A percentile compares a stretch with the other conserved stretches of the same genome.
Conservation (phyloP, 2,797 vertebrate genomes). For the Chaetodon trifasciatus region DNA sequence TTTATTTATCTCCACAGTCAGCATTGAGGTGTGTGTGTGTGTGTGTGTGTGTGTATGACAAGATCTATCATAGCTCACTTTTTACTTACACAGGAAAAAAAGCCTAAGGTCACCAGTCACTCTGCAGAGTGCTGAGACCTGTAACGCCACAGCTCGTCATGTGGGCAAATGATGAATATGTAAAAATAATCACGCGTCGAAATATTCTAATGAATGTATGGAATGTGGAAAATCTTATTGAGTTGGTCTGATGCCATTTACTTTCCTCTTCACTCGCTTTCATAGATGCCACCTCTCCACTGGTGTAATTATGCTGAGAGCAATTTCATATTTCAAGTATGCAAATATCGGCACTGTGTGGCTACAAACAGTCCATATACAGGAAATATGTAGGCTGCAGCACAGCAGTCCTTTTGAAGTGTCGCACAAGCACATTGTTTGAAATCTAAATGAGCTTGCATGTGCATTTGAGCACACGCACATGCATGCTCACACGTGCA, state of each 20-base stretch:
- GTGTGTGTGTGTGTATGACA: slow-evolving; percentile 27
- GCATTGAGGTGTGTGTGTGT: slow-evolving; percentile 65
- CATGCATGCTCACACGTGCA: slow-evolving; percentile 20
- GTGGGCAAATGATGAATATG: slow-evolving; percentile 64
- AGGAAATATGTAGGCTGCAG: slow-evolving; percentile 66
- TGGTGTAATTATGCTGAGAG: slow-evolving; percentile 80
- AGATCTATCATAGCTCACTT: slow-evolving; percentile 68
- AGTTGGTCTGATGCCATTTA: slow-evolving; percentile 65
- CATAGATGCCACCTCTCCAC: slow-evolving; percentile 67
- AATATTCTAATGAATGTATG: slow-evolving; percentile 74
- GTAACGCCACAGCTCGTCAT: slow-evolving; percentile 32
- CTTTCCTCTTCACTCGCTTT: slow-evolving; percentile 66
- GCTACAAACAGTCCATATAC: slow-evolving; percentile 64
- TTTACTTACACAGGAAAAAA: slow-evolving; percentile 56
- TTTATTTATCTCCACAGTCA: slow-evolving; percentile 85
- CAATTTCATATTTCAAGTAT: slow-evolving; percentile 80
- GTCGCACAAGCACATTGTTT: slow-evolving; percentile 49
- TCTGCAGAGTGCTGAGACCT: slow-evolving; percentile 44
- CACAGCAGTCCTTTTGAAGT: slow-evolving; percentile 68
- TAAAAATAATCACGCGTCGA: slow-evolving; percentile 68
- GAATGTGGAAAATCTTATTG: slow-evolving; percentile 59
- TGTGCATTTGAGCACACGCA: slow-evolving; percentile 57
- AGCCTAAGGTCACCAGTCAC: slow-evolving; percentile 61
- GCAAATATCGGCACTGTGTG: slow-evolving; percentile 74
- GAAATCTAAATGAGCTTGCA: slow-evolving; percentile 69